Conservation (phyloP, 2,797 vertebrate genomes). For the Melanotaenia parkinsoni region DNA sequence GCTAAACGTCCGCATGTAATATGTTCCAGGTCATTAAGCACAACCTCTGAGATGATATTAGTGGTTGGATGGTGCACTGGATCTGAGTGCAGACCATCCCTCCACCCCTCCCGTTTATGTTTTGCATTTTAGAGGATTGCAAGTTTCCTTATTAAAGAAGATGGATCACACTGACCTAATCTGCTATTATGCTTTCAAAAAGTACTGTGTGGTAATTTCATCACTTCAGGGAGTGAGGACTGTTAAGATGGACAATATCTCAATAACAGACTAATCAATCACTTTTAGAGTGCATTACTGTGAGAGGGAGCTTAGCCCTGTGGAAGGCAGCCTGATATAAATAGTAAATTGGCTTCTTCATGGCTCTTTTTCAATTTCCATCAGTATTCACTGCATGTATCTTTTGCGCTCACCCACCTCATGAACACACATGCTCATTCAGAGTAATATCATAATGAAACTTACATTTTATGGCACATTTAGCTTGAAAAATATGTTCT, state of each 20-base stretch:
- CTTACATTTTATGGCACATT: slow-evolving; percentile 10
- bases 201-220: slow-evolving; percentile 75
- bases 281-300: slow-evolving; percentile 82
- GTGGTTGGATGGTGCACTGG: slow-evolving; percentile 30
- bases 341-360: slow-evolving; percentile 76
- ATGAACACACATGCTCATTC: slow-evolving; percentile 63
- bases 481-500: background rate
- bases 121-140: slow-evolving; percentile 63
- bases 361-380: slow-evolving; percentile 67
- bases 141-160: slow-evolving; percentile 63
- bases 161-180: slow-evolving; percentile 72
- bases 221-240: slow-evolving; percentile 69
- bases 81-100: slow-evolving; percentile 40
- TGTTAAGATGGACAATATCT: slow-evolving; percentile 74
- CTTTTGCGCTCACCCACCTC: slow-evolving; percentile 53
- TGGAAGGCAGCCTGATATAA: slow-evolving; percentile 75
- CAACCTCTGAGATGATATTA: slow-evolving; percentile 41
- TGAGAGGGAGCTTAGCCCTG: slow-evolving; percentile 63
- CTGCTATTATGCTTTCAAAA: slow-evolving; percentile 75
- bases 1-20: slow-evolving; percentile 53
- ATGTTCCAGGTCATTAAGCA: slow-evolving; percentile 67
- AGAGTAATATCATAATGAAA: slow-evolving; percentile 41
- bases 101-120: slow-evolving; percentile 22
- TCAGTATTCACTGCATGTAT: slow-evolving; percentile 72
- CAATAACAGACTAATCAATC: slow-evolving; percentile 80